Base-by-base conservation (phyloP, 2,797 vertebrate species). In the Melanotaenia boesemani region DNA sequence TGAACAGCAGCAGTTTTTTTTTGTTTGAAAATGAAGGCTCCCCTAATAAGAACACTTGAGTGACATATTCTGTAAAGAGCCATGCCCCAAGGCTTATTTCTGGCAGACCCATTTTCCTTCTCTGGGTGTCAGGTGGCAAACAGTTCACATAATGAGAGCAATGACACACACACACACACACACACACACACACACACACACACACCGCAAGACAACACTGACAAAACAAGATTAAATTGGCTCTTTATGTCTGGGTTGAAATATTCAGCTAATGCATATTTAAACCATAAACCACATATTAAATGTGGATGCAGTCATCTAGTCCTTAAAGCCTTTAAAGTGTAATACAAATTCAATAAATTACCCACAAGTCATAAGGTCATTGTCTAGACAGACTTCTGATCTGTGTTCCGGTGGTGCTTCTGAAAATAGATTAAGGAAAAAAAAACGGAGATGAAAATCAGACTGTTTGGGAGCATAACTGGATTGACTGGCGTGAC, bases 101-200 rank as follows among this genome's bases (percentile, higher is more conserved):
- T 82, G 71, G 52, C 78, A 75, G 75, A 74, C 66, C 71, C 52
- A 67, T 71, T 81, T 75, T 80, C 41, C 70, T 81, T 70, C 67
- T 67, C 72, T 41, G 65, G 62, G 79, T 57, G 77, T 77, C 80
- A 86, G 84, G 73, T 87, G 84, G 74, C 67, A 79, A 82, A 82
- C 59, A 70, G 63, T 63, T 66, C 73, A 66, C 24, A 72, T 84
- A 86, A 89, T 78, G 81, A 88, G 79, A 72, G 67, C 62, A 62
- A 11, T 41, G 68, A 77, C 72, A 80, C 50, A 64, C 1, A 75
- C 55, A 71, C 7, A 72, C 11, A 64, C 61, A 54, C 39, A 67
- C 13, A 39, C 37, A 36, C 34, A 36, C 1, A 28, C 26, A 30
- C 28, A 30, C 4, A 28, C 3, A 77, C 72, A 79, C 54, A 77